Conservation (phyloP, 1,140 invertebrate genomes). For the Lerema accius region DNA sequence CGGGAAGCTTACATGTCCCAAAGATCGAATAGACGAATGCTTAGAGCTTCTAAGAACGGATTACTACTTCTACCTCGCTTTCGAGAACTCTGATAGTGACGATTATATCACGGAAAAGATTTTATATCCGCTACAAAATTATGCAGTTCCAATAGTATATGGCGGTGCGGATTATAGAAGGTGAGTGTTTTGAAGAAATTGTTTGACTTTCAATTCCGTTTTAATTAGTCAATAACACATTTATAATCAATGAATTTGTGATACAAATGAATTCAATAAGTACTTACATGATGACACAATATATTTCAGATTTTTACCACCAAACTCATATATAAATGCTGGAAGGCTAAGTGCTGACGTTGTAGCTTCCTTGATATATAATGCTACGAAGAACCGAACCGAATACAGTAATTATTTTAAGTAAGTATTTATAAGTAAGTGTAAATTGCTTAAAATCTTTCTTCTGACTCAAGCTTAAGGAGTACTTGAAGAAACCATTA, state of each 20-base stretch:
- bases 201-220: too few species aligned
- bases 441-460: neutral
- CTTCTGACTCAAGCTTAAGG: too few species aligned
- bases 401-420: slow-evolving; percentile 52
- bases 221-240: too few species aligned
- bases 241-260: too few species aligned
- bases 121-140: slow-evolving; percentile 54
- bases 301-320: slow-evolving; percentile 57
- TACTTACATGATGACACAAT: neutral
- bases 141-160: slow-evolving; percentile 61
- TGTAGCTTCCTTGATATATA: slow-evolving; percentile 41
- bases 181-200: too few species aligned
- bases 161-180: slow-evolving; percentile 63
- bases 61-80: slow-evolving; percentile 69
- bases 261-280: too few species aligned
- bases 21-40: slow-evolving; percentile 53
- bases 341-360: slow-evolving; percentile 35
- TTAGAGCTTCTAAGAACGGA: slow-evolving; percentile 47
- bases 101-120: slow-evolving; percentile 65
- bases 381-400: slow-evolving; percentile 42
- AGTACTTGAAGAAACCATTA: too few species aligned
- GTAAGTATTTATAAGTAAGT: slow-evolving; percentile 38
- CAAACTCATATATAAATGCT: slow-evolving; percentile 58
- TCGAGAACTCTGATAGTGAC: slow-evolving; percentile 58
- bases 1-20: slow-evolving; percentile 52